phyloP scores from a whole-genome alignment of 2,797 vertebrate species.

The Takifugu rubripes region DNA sequence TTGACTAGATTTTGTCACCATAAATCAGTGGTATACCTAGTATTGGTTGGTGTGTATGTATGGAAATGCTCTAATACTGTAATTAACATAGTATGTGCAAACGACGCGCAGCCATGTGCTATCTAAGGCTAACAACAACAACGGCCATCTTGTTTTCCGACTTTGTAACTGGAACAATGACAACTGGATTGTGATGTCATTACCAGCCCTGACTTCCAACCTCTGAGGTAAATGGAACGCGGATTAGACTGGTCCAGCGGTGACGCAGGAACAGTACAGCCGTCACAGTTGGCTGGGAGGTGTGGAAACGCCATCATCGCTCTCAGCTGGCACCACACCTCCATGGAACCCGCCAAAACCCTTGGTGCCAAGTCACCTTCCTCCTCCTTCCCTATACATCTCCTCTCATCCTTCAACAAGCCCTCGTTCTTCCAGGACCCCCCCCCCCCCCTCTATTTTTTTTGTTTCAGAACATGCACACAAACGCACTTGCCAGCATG shows the following conservation, averaged over 20 bases:
- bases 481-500: slow-evolving; percentile 58
- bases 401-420: slow-evolving; percentile 16
- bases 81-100: too few species aligned
- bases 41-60: too few species aligned
- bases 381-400: slow-evolving; percentile 26
- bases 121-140: too few species aligned
- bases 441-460: slow-evolving; percentile 27
- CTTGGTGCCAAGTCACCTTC: slow-evolving; percentile 51
- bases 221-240: slow-evolving; percentile 13
- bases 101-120: too few species aligned
- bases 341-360: slow-evolving; percentile 45
- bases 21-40: too few species aligned
- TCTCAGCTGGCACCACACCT: slow-evolving; percentile 57
- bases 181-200: too few species aligned
- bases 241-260: slow-evolving; percentile 35
- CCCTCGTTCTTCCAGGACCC: slow-evolving; percentile 32
- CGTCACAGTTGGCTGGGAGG: slow-evolving; percentile 24
- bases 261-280: slow-evolving; percentile 29
- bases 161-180: too few species aligned
- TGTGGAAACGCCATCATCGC: slow-evolving; percentile 65
- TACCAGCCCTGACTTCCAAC: too few species aligned
- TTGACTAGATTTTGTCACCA: too few species aligned
- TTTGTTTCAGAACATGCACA: slow-evolving; percentile 65
- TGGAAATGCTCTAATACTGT: too few species aligned
- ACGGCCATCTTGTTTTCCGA: too few species aligned